A percentile compares a stretch with the other conserved stretches of the same genome.
Evolutionary conservation across 2,797 vertebrate species (phyloP).

Genomic region (Rousettus madagascariensis): DNA sequence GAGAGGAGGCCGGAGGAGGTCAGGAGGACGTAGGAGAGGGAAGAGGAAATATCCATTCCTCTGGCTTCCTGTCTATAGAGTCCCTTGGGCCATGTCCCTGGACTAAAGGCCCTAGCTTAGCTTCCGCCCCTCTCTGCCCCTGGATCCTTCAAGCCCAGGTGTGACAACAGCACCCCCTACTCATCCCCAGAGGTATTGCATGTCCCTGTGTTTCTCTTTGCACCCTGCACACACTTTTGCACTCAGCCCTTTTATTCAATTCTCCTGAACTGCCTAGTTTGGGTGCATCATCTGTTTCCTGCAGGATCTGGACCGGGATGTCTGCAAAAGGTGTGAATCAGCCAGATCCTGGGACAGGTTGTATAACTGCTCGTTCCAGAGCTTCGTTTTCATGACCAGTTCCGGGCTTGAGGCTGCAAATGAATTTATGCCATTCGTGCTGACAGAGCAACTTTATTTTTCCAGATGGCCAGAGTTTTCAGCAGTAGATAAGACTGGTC

Average conservation of each 20-base stretch:
- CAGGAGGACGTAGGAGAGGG: neutral
- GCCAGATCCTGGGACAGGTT: neutral
- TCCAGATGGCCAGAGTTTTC: constrained; percentile 27
- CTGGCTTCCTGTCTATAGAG: neutral
- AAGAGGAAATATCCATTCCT: neutral
- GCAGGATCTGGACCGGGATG: neutral
- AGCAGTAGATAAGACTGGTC: neutral
- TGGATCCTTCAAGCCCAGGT: neutral
- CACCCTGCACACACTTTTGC: neutral
- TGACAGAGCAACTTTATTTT: constrained; percentile 39
- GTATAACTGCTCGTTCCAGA: neutral
- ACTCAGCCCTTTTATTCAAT: neutral
- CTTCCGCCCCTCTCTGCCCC: neutral
- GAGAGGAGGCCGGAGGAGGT: neutral
- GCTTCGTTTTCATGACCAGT: neutral
- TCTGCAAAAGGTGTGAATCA: constrained; percentile 5
- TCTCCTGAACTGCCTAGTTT: constrained; percentile 7
- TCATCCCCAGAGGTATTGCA: neutral
- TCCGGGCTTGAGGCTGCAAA: neutral
- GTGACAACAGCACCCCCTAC: neutral
- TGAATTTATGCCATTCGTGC: neutral
- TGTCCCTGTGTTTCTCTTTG: neutral
- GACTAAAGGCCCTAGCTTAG: neutral
- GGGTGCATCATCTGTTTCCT: neutral
- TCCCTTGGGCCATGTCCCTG: neutral